These are phyloP conservation scores for Molossus alvarezi DNA, from an alignment of 2,797 vertebrate species.

Conservation along the genomic window DNA sequence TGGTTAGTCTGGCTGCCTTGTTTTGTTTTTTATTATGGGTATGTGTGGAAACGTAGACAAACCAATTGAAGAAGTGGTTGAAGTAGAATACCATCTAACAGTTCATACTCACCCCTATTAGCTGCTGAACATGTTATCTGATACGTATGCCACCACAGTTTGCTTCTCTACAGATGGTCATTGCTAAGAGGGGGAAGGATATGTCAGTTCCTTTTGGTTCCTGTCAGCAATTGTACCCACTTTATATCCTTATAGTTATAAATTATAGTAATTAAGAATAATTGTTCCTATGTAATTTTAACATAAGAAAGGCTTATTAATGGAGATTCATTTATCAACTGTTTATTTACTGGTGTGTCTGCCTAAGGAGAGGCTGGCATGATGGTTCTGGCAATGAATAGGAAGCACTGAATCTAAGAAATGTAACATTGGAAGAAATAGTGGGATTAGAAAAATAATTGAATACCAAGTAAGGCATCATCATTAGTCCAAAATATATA, in stretches of 20 bases:
- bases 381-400: not conserved
- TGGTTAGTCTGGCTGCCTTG: not conserved
- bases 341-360: not conserved
- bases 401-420: not conserved
- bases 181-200: not conserved
- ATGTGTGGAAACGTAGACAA: not conserved
- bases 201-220: not conserved
- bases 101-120: not conserved
- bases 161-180: slow-evolving; percentile 8
- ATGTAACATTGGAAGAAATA: not conserved
- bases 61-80: not conserved
- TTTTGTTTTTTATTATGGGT: not conserved
- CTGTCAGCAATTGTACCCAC: not conserved
- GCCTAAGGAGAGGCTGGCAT: not conserved
- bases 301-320: not conserved
- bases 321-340: not conserved
- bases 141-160: not conserved
- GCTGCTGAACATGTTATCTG: not conserved
- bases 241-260: not conserved
- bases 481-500: not conserved
- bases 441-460: not conserved
- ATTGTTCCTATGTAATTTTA: not conserved
- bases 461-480: not conserved
- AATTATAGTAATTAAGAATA: not conserved
- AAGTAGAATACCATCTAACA: not conserved